Evolutionary conservation across 2,797 vertebrate species (phyloP), one percentile per base, ranked within the genome.

Genomic region (Acanthurus tractus): DNA sequence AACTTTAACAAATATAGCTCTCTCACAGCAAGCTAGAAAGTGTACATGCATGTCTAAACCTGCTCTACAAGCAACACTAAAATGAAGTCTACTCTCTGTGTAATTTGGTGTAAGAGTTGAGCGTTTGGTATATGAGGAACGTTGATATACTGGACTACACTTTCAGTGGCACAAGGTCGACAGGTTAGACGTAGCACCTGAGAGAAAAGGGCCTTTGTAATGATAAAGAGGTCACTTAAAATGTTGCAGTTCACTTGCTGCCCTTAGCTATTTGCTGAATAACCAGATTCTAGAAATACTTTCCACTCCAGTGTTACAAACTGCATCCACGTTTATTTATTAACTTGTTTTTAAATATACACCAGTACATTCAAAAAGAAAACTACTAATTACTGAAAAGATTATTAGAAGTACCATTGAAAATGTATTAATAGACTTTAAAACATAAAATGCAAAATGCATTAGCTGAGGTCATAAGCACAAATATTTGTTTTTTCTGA

Each of bases 201-300:
- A 71, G 48, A 71, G 52, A 87, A 83, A 70, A 70, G 63, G 40
- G 53, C 29, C 67, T 83, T 71, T 82, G 74, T 76, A 72, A 59
- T 75, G 45, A 82, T 62, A 74, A 85, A 55, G 48, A 81, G 68
- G 49, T 72, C 83, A 85, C 36, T 42, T 71, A 63, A 81, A 89
- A 81, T 68, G 71, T 70, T 80, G 66, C 38, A 77, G 70, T 86
- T 81, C 70, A 81, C 69, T 64, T 40, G 23, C 46, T 69, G 81
- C 78, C 79, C 63, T 20, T 70, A 74, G 79, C 75, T 77, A 83
- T 75, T 69, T 48, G 79, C 69, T 87, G 68, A 76, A 89, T 84
- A 85, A 88, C 55, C 67, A 74, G 77, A 85, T 76, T 56, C 63
- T 61, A 29, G 50, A 79, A 55, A 82, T 71, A 70, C 48, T 85